Conservation (phyloP, 2,888 invertebrate species). For the Aromia moschata region DNA sequence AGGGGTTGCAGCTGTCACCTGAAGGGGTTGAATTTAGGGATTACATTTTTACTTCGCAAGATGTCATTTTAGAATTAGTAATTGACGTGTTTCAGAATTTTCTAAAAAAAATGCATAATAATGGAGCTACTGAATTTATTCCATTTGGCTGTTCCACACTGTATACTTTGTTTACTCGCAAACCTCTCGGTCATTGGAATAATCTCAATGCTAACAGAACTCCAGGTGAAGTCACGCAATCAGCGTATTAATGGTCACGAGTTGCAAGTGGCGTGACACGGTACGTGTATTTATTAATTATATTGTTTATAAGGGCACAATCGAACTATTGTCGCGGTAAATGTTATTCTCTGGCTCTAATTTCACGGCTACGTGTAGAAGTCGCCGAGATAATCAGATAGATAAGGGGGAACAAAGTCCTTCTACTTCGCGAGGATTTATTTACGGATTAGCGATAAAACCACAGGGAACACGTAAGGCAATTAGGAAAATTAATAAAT, state of each 20-base stretch:
- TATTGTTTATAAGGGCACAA: constrained; percentile 11
- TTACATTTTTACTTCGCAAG: no score
- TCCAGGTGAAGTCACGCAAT: constrained; percentile 14
- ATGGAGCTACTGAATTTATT: no score
- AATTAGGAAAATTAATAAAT: no score
- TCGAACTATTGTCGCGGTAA: constrained; percentile 1
- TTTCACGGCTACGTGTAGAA: constrained; percentile 1
- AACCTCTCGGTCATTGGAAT: constrained; percentile 5
- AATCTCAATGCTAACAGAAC: constrained; percentile 13
- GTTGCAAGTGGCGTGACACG: constrained; percentile 15
- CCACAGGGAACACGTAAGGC: no score
- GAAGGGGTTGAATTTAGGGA: no score
- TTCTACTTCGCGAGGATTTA: not conserved
- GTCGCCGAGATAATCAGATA: not conserved
- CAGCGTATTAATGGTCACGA: constrained; percentile 7
- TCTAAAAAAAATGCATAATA: no score
- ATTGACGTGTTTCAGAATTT: no score
- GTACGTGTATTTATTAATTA: constrained; percentile 9
- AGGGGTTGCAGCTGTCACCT: no score
- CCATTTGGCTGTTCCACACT: no score
- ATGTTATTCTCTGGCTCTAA: not conserved
- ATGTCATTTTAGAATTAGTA: no score
- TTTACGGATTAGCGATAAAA: no score
- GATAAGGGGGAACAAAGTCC: not conserved
- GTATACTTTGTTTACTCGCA: not conserved